Base-by-base conservation (phyloP, 2,797 vertebrate genomes). In the Discoglossus pictus region DNA sequence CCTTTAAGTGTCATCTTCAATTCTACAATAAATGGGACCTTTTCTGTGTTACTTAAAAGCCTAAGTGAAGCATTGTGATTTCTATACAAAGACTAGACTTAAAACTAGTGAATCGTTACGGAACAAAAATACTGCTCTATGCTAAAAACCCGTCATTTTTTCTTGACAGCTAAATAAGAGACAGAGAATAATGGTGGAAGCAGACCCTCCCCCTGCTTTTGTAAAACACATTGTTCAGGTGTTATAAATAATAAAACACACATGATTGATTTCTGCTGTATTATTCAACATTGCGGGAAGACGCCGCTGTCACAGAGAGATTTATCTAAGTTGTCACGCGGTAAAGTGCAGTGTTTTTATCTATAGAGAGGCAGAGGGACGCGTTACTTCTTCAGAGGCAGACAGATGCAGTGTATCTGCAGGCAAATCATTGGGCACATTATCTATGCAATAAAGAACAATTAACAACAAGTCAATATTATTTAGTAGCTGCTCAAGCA, bases 251-350 rank as follows among this genome's bases (percentile, higher is more conserved):
- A 48, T 39, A 65, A 74, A 73, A 0, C 67, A 73, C 0, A 70
- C 75, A 73, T 78, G 42, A 81, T 77, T 81, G 72, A 81, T 77
- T 50, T 59, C 59, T 74, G 46, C 73, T 81, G 56, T 59, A 67
- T 61, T 65, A 75, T 80, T 79, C 44, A 74, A 64, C 35, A 51
- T 18, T 67, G 51, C 51, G 60, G 39, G 65, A 78, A 81, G 80
- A 58, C 54, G 48, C 27, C 16, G 34, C 55, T 81, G 61, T 69
- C 73, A 77, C 47, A 70, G 72, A 77, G 65, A 79, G 68, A 77
- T 71, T 60, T 43, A 60, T 68, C 44, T 60, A 43, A 68, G 52
- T 52, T 60, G 65, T 60, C 65, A 60, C 13, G 53, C 52, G 72
- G 59, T 20, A 7, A 40, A 54, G 63, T 53, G 64, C 73, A 69